Evolutionary conservation across 2,888 invertebrate genomes (phyloP), one percentile per base, ranked within the genome.

Genomic region (Pollenia griseotomentosa): DNA sequence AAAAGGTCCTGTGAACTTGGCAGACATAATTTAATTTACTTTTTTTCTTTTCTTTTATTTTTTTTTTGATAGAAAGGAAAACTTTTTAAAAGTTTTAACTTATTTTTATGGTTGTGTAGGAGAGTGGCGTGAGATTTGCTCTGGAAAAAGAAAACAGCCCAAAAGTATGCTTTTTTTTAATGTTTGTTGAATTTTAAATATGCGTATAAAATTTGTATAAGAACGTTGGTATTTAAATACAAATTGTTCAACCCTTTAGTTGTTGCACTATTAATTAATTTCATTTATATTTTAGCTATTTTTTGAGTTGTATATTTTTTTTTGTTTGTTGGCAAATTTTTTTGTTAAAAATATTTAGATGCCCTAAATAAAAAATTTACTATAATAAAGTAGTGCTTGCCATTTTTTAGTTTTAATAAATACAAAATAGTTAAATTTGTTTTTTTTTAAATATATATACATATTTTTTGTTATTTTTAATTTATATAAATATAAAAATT

Each of bases 211-310:
- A 33, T 33, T 33, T 6, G 4, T 33, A 33, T 6, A 33, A 6
- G 33, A 33, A 33, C 33, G 33, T 33, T 6, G 33, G 33, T 33
- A 33, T 4, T 33, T 33, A 59, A 16, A 61, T 12, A 61, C n/a
- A 77, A 23, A 10, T 57, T 57, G 71, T 42, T 63, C 14, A 33
- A 71, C 33, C 14, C 65, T 65, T 81, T 65, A 55, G 80, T 46
- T 81, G 80, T 65, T 81, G 80, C 80, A 65, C 57, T 40, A 81
- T 65, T 73, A 61, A 61, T 61, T 79, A 61, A 48, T 59, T 23
- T 70, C 33, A 68, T 80, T 71, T 23, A 9, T 51, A 42, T 48
- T 61, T 51, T 44, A 33, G 4, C n/a, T 46, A 33, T 53, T 46
- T 71, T 80, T 12, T 57, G 1, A 12, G 8, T 19, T 53, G 5